Conservation (phyloP, 2,888 invertebrate species). For the Punctoribates punctum region DNA sequence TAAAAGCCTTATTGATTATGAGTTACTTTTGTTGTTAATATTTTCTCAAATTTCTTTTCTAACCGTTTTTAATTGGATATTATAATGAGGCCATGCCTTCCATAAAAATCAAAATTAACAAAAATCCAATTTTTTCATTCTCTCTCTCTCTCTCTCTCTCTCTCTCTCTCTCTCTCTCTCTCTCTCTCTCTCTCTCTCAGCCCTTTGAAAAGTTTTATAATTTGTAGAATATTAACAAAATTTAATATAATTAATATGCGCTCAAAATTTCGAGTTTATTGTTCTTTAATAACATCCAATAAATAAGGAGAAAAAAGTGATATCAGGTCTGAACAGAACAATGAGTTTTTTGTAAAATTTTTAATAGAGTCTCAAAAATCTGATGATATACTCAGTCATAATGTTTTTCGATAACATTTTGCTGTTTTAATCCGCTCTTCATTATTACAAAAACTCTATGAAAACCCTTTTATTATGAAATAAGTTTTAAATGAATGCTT, state of each 20-base stretch:
- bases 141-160: not conserved
- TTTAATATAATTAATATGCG: constrained; percentile 30
- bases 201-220: too few species aligned
- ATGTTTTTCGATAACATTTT: constrained; percentile 3
- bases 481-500: not conserved
- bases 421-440: not conserved
- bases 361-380: constrained; percentile 23
- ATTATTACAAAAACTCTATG: not conserved
- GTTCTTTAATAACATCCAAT: constrained; percentile 31
- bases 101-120: not conserved
- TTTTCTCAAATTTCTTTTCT: constrained; percentile 26
- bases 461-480: not conserved
- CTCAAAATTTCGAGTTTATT: constrained; percentile 2
- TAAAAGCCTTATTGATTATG: constrained; percentile 29
- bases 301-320: constrained; percentile 18
- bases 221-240: constrained; percentile 6
- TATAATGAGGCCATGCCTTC: constrained; percentile 32
- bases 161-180: too few species aligned
- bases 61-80: constrained; percentile 30
- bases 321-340: constrained; percentile 7
- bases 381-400: not conserved
- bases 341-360: constrained; percentile 13
- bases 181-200: too few species aligned
- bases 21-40: constrained; percentile 5
- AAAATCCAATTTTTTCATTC: constrained; percentile 7